Conservation (phyloP, 2,888 invertebrate species). For the Cephus pygmeus region DNA sequence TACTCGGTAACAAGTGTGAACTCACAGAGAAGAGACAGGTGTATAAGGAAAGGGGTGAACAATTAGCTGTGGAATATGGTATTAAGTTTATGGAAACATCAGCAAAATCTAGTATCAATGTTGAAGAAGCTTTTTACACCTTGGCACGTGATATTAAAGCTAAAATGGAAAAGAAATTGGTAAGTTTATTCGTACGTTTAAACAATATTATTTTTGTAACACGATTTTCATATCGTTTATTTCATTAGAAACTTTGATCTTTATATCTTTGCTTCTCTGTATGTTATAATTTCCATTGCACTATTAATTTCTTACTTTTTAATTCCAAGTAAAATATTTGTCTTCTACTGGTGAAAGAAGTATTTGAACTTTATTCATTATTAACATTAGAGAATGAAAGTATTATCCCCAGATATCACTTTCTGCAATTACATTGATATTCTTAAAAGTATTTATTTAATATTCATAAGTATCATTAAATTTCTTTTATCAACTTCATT, state of each 20-base stretch:
- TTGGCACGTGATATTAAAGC: conserved; percentile 97
- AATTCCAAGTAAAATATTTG: conserved; percentile 15
- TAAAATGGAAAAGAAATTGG: conserved; percentile 98
- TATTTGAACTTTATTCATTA: neutral
- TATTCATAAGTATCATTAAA: conserved; percentile 16
- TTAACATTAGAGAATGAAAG: neutral
- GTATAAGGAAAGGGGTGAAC: conserved; percentile 95
- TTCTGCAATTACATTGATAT: neutral
- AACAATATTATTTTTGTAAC: conserved; percentile 42
- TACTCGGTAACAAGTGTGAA: conserved; percentile 99
- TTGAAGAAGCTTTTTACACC: conserved; percentile 97
- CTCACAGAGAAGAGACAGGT: conserved; percentile 94
- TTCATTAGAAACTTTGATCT: conserved; percentile 40
- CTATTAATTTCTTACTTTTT: conserved; percentile 38
- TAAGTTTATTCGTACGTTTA: conserved; percentile 66
- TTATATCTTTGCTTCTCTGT: conserved; percentile 38
- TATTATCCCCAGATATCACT: neutral
- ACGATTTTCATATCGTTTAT: conserved; percentile 38
- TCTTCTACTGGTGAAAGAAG: neutral
- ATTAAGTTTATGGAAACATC: conserved; percentile 99
- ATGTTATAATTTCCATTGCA: conserved; percentile 39
- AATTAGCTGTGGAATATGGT: conserved; percentile 96
- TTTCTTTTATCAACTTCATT: conserved; percentile 46
- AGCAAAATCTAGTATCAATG: conserved; percentile 97
- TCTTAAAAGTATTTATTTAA: neutral